Conservation (phyloP, 2,113 vertebrate species). For the Syrrhaptes paradoxus region DNA sequence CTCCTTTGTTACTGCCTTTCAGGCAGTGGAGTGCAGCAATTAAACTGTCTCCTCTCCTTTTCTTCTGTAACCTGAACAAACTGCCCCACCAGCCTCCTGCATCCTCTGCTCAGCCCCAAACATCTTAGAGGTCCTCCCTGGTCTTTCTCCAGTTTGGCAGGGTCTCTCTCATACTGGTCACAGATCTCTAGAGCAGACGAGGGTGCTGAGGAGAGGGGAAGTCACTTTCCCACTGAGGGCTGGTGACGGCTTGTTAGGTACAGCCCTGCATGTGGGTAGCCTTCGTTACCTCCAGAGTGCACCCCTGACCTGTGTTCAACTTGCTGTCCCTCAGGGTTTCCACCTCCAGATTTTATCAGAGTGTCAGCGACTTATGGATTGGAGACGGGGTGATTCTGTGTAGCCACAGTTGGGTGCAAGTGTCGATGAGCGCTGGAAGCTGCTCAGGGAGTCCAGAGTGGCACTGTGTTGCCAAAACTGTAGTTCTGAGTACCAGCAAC, state of each 20-base stretch:
- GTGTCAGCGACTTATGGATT: neutral
- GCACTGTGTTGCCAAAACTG: neutral
- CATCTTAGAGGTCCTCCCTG: neutral
- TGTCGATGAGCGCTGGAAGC: rapidly evolving
- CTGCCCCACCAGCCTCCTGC: neutral
- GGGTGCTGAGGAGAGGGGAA: neutral
- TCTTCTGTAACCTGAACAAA: neutral
- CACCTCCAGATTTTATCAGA: neutral
- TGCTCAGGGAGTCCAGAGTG: neutral
- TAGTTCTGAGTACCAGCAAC: neutral
- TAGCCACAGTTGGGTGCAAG: neutral
- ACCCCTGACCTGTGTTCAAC: neutral
- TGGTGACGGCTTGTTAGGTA: neutral
- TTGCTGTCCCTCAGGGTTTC: neutral
- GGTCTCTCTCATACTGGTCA: neutral
- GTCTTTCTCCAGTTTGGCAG: neutral
- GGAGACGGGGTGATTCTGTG: neutral
- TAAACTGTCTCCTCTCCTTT: neutral
- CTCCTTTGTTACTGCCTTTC: neutral
- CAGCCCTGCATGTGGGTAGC: neutral
- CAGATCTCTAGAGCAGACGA: neutral
- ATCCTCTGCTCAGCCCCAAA: neutral
- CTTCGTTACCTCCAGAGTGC: neutral
- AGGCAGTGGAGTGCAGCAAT: neutral
- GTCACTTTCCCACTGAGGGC: neutral